Conservation (phyloP, 2,113 vertebrate genomes). For the Microtus ochrogaster region DNA sequence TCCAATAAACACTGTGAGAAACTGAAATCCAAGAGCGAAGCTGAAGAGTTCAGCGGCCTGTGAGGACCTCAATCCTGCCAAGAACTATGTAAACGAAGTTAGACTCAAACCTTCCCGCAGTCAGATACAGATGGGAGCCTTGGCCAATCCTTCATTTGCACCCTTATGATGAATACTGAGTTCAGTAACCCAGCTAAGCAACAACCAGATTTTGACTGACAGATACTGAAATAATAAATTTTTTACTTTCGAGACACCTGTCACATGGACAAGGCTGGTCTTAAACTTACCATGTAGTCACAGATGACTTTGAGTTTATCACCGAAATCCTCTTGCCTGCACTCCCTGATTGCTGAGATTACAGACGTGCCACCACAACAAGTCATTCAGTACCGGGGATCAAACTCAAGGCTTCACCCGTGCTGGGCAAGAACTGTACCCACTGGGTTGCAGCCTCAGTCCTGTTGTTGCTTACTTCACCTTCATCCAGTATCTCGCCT, state of each 20-base stretch:
- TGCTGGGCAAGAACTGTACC: neutral
- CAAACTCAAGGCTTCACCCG: neutral
- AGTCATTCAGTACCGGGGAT: neutral
- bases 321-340: neutral
- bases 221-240: neutral
- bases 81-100: neutral
- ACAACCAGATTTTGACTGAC: constrained; percentile 29
- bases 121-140: neutral
- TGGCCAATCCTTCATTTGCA: neutral
- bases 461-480: neutral
- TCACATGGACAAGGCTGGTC: neutral
- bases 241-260: neutral
- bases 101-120: neutral
- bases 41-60: neutral
- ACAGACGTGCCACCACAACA: neutral
- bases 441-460: neutral
- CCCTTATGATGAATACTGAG: neutral
- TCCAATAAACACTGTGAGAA: neutral
- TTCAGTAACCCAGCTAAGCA: neutral
- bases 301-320: neutral
- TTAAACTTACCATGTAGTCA: neutral
- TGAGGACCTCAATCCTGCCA: neutral
- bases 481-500: constrained; percentile 9
- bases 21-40: neutral
- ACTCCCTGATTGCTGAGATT: neutral